These are phyloP conservation scores for Scrobipalpa atriplicella DNA, from an alignment of 2,888 invertebrate species.

Conservation along the genomic window DNA sequence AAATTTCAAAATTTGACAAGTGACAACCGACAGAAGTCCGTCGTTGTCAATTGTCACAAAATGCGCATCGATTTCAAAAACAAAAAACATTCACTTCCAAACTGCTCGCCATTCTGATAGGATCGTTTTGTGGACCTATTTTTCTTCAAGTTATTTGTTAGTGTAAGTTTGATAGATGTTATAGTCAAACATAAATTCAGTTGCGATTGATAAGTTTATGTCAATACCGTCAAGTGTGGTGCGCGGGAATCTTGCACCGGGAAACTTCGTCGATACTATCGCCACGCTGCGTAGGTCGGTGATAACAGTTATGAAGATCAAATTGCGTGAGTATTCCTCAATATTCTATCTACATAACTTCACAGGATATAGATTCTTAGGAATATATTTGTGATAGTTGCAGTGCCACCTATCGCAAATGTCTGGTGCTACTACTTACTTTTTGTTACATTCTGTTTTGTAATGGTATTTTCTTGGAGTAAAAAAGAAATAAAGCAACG, in stretches of 20 bases:
- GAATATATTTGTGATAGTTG: no score
- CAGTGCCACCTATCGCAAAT: no score
- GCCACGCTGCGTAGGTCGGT: conserved; percentile 77
- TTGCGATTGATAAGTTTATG: conserved; percentile 46
- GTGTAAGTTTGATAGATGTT: conserved; percentile 23
- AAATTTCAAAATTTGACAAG: conserved; percentile 64
- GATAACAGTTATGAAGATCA: conserved; percentile 81
- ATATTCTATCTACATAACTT: background rate
- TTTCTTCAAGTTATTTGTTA: conserved; percentile 14
- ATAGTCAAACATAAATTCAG: conserved; percentile 19
- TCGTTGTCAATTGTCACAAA: conserved; percentile 74
- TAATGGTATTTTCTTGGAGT: no score
- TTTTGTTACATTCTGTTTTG: no score
- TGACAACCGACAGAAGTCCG: conserved; percentile 67
- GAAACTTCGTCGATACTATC: conserved; percentile 55
- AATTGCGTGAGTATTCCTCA: conserved; percentile 69
- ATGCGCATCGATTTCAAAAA: conserved; percentile 71
- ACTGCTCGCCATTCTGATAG: conserved; percentile 46
- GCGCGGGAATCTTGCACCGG: conserved; percentile 58
- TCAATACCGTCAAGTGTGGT: conserved; percentile 56
- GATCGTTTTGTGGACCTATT: conserved; percentile 38
- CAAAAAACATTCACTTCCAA: conserved; percentile 57
- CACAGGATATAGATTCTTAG: background rate
- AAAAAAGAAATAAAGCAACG: no score
- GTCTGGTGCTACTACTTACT: no score